These are phyloP conservation scores for Cinclus mexicanus DNA, from an alignment of 2,113 vertebrate genomes.

Conservation along the genomic window DNA sequence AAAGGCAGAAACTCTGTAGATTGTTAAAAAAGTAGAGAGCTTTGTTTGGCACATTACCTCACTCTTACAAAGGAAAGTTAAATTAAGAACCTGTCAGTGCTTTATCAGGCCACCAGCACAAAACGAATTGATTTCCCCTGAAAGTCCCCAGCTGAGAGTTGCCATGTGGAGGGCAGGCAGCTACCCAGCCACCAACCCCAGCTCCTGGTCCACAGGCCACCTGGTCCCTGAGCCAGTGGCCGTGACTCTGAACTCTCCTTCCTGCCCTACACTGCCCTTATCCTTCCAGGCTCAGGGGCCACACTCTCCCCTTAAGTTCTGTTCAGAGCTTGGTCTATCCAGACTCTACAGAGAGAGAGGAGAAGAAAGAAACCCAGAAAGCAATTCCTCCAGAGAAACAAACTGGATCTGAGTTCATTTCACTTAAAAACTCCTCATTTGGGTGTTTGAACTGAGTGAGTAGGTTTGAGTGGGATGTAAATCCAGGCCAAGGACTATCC, in stretches of 20 bases:
- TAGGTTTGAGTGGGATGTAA: not conserved
- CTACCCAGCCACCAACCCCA: rapidly evolving
- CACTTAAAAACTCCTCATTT: not conserved
- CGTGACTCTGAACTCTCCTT: not conserved
- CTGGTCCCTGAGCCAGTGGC: not conserved
- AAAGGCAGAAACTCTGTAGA: not conserved
- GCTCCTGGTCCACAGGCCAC: rapidly evolving
- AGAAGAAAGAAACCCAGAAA: not conserved
- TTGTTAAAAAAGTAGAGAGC: not conserved
- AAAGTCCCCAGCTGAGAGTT: not conserved
- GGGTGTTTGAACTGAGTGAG: not conserved
- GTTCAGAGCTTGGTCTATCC: not conserved
- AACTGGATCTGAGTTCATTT: not conserved
- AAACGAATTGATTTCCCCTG: not conserved
- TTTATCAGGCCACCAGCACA: not conserved
- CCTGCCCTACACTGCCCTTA: not conserved
- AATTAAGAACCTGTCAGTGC: not conserved
- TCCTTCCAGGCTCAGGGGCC: not conserved
- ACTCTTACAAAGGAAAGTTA: not conserved
- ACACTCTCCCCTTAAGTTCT: not conserved
- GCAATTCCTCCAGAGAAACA: rapidly evolving
- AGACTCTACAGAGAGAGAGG: not conserved
- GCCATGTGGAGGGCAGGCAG: not conserved
- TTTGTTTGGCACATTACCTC: not conserved
- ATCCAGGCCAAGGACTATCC: not conserved